Evolutionary conservation across 2,888 invertebrate species (phyloP), one percentile per base, ranked within the genome.

Genomic region (Ormyrus thymus): DNA sequence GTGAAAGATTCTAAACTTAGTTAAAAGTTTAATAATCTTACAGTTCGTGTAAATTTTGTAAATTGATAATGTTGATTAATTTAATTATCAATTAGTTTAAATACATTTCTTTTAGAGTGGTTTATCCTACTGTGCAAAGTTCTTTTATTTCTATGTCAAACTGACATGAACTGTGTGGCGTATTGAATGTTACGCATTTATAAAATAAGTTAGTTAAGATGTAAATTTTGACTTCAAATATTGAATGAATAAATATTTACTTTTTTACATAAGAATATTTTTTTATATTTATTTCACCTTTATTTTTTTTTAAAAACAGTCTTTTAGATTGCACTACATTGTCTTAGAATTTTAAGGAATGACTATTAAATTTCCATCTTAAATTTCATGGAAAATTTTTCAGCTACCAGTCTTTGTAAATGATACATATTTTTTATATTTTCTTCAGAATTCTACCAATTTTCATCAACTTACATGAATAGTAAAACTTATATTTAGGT

Each of bases 171-270:
- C 29, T 29, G 45, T 53, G 46, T 70, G 69, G 75, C 70, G 75
- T 75, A 78, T 72, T 72, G 13, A 74, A 78, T 51, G 15, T 82
- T 83, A 78, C 78, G 77, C 76, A 79, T 77, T 83, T 82, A 82
- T 81, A 74, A 80, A 50, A 61, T 79, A 78, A 71, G 69, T 59
- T 84, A 82, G 64, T 69, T 83, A 84, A 84, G 83, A 74, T 81
- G 81, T 71, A 77, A 71, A 82, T 70, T 82, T 75, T 78, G 66
- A 78, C 55, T 71, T 68, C 9, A 64, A 75, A 66, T 73, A 71
- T 7, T 76, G 43, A 29, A 29, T 4, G 4, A 79, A 80, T 78
- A 80, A 87, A 88, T 87, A 86, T 86, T 83, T 88, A 87, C 85
- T 87, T 88, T 87, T 86, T 75, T 81, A 83, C 75, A 75, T 64